Evolutionary conservation across 2,797 vertebrate genomes (phyloP), one percentile per base, ranked within the genome.

Genomic region (Gobionotothen gibberifrons): DNA sequence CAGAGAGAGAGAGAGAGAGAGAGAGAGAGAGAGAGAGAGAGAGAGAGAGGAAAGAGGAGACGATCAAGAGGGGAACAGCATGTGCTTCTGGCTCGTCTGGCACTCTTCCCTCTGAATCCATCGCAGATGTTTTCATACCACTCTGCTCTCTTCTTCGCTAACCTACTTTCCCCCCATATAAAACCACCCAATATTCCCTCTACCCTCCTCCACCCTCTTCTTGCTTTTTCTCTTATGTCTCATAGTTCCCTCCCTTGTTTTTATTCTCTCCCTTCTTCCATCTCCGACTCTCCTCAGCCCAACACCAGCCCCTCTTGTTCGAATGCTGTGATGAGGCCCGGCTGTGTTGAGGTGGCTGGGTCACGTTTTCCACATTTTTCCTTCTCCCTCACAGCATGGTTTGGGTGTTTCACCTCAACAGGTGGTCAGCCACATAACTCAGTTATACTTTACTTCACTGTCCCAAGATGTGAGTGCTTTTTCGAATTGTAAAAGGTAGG

Each of bases 21-120:
- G 56, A 59, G 60, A 60, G 36, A 42, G 22, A 62, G n/a, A 26
- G 19, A 65, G 44, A 17, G 44, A 46, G 16, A 17, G 44, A 40
- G 39, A 22, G 22, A 51, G 55, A 36, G 13, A 67, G 29, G 69
- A 63, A 69, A 66, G 39, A 39, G 47, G 54, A 77, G 58, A 74
- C 40, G 36, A 48, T 46, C 53, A 72, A 67, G 78, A 78, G 76
- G 74, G 82, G 94, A 94, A 94, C 94, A 94, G 78, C 88, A 61
- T 89, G 91, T 94, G 89, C 93, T 90, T 90, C 91, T 92, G 82
- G 89, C 86, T 85, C 72, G 65, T 85, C 81, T 89, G 87, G 87
- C 62, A 53, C 79, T 69, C 60, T 42, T 68, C 52, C 78, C 57
- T 78, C 78, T 76, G 77, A 90, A 91, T 87, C 69, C 73, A 69